Evolutionary conservation across 2,888 invertebrate genomes (phyloP).

Genomic region (Thyatira batis): DNA sequence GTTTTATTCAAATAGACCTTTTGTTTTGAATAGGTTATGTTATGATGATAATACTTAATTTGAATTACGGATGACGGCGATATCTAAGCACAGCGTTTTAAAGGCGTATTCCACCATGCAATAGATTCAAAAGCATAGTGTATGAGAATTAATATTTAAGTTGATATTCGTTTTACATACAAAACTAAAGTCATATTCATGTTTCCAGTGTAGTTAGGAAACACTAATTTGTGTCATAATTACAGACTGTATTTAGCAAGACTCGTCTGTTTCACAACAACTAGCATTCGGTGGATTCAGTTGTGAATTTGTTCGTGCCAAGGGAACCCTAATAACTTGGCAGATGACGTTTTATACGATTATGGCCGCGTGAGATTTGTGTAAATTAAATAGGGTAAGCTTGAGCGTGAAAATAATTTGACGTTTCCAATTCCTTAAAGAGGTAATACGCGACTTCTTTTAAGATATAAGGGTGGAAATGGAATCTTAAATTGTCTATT

Average conservation of each 20-base stretch:
- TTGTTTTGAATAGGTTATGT: no score
- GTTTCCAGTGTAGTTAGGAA: slow-evolving; percentile 2
- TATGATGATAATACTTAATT: no score
- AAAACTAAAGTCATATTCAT: background rate
- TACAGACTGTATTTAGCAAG: slow-evolving; percentile 18
- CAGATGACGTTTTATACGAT: slow-evolving; percentile 54
- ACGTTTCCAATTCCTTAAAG: slow-evolving; percentile 3
- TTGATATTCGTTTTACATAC: background rate
- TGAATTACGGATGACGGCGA: no score
- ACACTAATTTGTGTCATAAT: slow-evolving; percentile 17
- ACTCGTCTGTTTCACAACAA: slow-evolving; percentile 40
- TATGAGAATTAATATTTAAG: no score
- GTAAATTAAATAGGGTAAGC: slow-evolving; percentile 18
- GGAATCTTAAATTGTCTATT: no score
- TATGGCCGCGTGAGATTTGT: slow-evolving; percentile 23
- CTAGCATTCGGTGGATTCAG: slow-evolving; percentile 30
- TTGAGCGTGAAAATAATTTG: slow-evolving; percentile 6
- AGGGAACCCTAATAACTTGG: slow-evolving; percentile 40
- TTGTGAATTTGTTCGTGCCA: slow-evolving; percentile 37
- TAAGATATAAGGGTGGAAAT: background rate
- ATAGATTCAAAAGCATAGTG: no score
- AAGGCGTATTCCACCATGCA: no score
- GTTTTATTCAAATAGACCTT: no score
- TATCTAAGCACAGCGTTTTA: no score
- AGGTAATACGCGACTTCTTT: background rate